Base-by-base conservation (phyloP, 2,113 vertebrate species). In the Aphyosemion australe region DNA sequence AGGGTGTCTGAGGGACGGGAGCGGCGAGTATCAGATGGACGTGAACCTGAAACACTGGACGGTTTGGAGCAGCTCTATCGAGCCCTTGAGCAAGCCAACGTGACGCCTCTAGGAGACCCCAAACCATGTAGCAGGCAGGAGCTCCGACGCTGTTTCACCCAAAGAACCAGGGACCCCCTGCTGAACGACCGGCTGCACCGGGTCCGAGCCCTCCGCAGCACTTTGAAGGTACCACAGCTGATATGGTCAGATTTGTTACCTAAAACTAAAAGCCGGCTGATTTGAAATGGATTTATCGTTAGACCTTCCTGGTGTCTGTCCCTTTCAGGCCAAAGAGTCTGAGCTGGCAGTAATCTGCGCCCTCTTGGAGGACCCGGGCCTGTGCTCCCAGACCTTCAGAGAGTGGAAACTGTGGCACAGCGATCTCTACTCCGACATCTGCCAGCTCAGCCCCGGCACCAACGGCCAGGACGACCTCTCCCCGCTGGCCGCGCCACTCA, bases 341-440 rank as follows among this genome's bases (percentile, higher is more conserved):
- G 92, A 95, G 85, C 87, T 96, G 75, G 84, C 84, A 14, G 74
- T 94, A 45, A 94, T 96, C 88, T 93, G 92, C 84, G 91, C 87
- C 58, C 91, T 96, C 72, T 90, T 97, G 69, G 93, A 96, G 53
- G 94, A 96, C 62, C 94, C 94, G 16, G 90, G 87, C 74, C 89
- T 96, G 84, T 95, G 93, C 53, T 94, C 94, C 42, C 94, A 95
- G 88, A 96, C 91, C 83, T 95, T 95, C 87, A 92, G 93, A 80
- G 93, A 96, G 63, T 96, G 94, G 95, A 98, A 97, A 87, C 89
- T 93, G 90, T 94, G 93, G 88, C 94, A 96, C 92, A 92, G 94
- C 69, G 95, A 96, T 68, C 94, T 95, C 84, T 96, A 93, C 89
- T 82, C 95, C 84, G 95, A 96, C 91, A 95, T 96, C 90, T 95